These are phyloP conservation scores for Microtus pennsylvanicus DNA, from an alignment of 2,113 vertebrate species.

Conservation along the genomic window DNA sequence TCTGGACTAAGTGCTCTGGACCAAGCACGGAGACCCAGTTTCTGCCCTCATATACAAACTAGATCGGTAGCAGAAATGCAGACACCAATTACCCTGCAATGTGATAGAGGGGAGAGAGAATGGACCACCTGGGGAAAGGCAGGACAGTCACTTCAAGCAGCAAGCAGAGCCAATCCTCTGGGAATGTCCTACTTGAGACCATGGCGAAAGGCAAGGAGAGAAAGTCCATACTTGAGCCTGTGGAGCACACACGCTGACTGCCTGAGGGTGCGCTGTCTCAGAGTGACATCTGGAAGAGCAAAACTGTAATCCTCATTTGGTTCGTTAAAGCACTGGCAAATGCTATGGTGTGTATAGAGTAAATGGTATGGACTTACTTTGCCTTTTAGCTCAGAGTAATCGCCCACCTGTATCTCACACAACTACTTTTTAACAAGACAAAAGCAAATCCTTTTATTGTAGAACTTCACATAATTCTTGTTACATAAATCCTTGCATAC, in stretches of 20 bases:
- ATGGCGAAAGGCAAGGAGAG: not conserved
- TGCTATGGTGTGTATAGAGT: not conserved
- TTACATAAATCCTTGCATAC: not conserved
- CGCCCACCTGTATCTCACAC: not conserved
- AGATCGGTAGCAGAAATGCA: not conserved
- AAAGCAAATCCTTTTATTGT: not conserved
- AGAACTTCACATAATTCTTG: constrained; percentile 22
- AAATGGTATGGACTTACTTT: not conserved
- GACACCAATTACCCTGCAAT: not conserved
- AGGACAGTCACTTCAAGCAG: not conserved
- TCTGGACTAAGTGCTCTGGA: not conserved
- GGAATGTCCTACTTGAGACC: not conserved
- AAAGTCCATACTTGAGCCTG: not conserved
- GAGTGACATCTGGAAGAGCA: not conserved
- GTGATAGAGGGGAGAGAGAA: not conserved
- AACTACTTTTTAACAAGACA: not conserved
- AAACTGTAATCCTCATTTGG: not conserved
- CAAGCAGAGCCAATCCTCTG: not conserved
- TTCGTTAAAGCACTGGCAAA: not conserved
- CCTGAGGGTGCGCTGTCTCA: not conserved
- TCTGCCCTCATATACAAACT: not conserved
- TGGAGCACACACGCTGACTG: not conserved
- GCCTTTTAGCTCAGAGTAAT: not conserved
- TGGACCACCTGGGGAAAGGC: not conserved
- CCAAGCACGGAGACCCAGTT: not conserved